Evolutionary conservation across 2,797 vertebrate species (phyloP).

Genomic region (Eulemur albifrons): DNA sequence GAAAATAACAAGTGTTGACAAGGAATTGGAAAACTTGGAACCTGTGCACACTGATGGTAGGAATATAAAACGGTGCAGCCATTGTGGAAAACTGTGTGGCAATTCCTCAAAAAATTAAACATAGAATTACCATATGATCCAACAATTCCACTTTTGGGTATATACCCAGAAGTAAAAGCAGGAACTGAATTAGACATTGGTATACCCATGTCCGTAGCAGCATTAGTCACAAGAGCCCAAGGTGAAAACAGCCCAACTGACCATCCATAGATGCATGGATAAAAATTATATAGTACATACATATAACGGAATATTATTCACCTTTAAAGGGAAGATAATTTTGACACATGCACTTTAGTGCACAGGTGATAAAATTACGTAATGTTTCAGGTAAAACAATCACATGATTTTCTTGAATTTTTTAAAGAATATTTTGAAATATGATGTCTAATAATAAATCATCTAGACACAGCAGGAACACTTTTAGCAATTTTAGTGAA

Average conservation of each 20-base stretch:
- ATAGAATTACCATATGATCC: neutral
- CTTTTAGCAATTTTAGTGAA: constrained; percentile 60
- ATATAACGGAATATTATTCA: neutral
- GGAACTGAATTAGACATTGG: neutral
- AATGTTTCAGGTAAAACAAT: constrained; percentile 54
- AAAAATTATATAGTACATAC: neutral
- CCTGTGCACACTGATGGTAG: neutral
- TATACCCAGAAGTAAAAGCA: neutral
- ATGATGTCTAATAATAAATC: constrained; percentile 70
- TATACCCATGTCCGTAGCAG: neutral
- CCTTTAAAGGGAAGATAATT: neutral
- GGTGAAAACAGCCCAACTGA: neutral
- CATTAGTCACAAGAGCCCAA: neutral
- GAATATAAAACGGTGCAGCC: neutral
- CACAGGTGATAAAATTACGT: constrained; percentile 28
- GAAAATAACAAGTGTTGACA: neutral
- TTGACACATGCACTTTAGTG: neutral
- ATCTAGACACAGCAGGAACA: constrained; percentile 51
- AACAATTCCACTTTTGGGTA: neutral
- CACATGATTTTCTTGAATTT: constrained; percentile 57
- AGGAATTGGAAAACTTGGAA: neutral
- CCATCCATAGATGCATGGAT: neutral
- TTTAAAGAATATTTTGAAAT: constrained; percentile 64
- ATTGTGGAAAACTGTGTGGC: neutral
- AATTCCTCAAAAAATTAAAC: neutral